Evolutionary conservation across 1,140 invertebrate species (phyloP).

Genomic region (Yoshiicerus persimilis): DNA sequence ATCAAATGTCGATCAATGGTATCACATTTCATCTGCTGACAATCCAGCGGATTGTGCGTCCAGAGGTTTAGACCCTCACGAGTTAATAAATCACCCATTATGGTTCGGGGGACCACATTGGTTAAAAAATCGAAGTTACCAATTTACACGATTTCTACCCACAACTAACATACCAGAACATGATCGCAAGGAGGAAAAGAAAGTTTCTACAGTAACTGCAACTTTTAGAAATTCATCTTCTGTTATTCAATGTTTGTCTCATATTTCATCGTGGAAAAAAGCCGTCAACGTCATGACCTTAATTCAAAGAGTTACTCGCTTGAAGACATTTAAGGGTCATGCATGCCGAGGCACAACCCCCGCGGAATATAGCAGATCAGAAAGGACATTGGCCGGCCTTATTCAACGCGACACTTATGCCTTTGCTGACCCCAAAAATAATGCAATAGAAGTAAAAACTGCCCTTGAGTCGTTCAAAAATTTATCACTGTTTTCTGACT

Average conservation of each 20-base stretch:
- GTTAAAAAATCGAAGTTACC: neutral
- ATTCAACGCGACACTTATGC: neutral
- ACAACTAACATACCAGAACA: neutral
- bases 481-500: no score
- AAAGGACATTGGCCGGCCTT: neutral
- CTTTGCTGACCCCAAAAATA: neutral
- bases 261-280: neutral
- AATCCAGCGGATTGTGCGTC: conserved; percentile 57
- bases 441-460: neutral
- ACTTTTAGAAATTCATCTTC: neutral
- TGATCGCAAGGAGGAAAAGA: neutral
- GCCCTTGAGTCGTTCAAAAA: no score
- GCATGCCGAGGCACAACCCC: neutral
- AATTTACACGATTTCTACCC: neutral
- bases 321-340: neutral
- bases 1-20: conserved; percentile 46
- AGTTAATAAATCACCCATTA: conserved; percentile 49
- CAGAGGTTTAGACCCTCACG: conserved; percentile 50
- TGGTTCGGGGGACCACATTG: conserved; percentile 54
- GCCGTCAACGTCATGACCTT: neutral
- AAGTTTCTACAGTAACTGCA: neutral
- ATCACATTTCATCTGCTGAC: conserved; percentile 48
- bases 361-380: neutral
- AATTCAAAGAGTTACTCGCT: neutral
- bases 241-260: neutral